Percentiles rank a stretch among this genome's conserved stretches.
Conservation (phyloP, 2,113 vertebrate species). For the Sander vitreus region DNA sequence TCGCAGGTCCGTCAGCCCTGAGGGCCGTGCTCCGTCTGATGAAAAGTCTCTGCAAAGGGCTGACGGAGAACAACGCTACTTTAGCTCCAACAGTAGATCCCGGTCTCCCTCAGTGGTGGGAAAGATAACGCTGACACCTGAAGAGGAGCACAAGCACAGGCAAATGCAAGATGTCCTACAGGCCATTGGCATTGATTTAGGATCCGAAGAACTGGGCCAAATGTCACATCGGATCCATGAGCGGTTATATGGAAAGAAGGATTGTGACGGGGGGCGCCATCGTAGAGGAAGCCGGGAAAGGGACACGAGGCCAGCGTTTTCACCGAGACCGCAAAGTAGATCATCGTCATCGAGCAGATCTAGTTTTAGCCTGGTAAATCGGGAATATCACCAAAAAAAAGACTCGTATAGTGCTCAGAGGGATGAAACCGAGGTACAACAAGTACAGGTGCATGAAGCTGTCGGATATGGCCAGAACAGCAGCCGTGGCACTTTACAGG, state of each 20-base stretch:
- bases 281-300: slow-evolving; percentile 20
- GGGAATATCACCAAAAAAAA: slow-evolving; percentile 13
- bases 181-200: slow-evolving; percentile 77
- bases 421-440: background rate
- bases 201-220: slow-evolving; percentile 76
- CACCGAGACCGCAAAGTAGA: slow-evolving; percentile 41
- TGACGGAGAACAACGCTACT: background rate
- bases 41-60: slow-evolving; percentile 13
- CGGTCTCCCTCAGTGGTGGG: slow-evolving; percentile 43
- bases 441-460: background rate
- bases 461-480: slow-evolving; percentile 7
- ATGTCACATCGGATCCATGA: slow-evolving; percentile 78
- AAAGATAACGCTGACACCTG: slow-evolving; percentile 18
- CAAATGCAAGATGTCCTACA: slow-evolving; percentile 75
- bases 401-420: slow-evolving; percentile 26
- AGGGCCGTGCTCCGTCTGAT: background rate
- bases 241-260: slow-evolving; percentile 76
- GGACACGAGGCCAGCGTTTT: background rate
- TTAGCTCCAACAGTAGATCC: slow-evolving; percentile 29
- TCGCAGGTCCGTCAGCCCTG: slow-evolving; percentile 31
- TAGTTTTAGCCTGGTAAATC: slow-evolving; percentile 37
- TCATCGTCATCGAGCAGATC: slow-evolving; percentile 59
- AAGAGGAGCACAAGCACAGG: slow-evolving; percentile 66
- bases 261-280: background rate
- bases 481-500: background rate